These are phyloP conservation scores for Dromas ardeola DNA, from an alignment of 2,113 vertebrate species.

Conservation along the genomic window DNA sequence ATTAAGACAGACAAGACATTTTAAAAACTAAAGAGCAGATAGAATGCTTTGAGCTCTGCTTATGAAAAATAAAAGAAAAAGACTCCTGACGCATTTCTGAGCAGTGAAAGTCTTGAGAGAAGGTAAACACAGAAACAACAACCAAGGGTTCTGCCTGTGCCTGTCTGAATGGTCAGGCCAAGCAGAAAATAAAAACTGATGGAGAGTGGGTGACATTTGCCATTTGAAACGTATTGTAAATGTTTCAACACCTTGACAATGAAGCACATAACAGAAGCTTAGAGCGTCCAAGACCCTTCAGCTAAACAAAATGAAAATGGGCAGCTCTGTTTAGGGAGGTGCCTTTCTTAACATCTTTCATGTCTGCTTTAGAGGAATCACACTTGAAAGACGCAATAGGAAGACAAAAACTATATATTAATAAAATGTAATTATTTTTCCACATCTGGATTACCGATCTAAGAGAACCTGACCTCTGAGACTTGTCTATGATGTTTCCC, in stretches of 20 bases:
- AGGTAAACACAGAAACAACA: background rate
- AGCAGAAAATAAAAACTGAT: background rate
- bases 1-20: constrained; percentile 16
- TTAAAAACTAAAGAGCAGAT: background rate
- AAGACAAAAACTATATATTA: background rate
- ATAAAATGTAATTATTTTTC: constrained; percentile 3
- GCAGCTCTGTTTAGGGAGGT: constrained; percentile 10
- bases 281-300: constrained; percentile 28
- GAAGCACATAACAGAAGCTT: background rate
- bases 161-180: constrained; percentile 1
- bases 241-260: constrained; percentile 57
- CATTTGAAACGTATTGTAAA: background rate
- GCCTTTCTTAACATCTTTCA: background rate
- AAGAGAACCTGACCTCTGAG: background rate
- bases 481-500: background rate
- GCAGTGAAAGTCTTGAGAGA: background rate
- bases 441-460: background rate
- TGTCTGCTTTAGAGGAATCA: background rate
- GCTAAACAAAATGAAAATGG: constrained; percentile 27
- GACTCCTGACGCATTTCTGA: background rate
- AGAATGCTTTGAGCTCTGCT: constrained; percentile 5
- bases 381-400: background rate
- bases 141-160: background rate
- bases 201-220: background rate
- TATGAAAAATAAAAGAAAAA: background rate